Base-by-base conservation (phyloP, 2,888 invertebrate genomes). In the Dryobota labecula region DNA sequence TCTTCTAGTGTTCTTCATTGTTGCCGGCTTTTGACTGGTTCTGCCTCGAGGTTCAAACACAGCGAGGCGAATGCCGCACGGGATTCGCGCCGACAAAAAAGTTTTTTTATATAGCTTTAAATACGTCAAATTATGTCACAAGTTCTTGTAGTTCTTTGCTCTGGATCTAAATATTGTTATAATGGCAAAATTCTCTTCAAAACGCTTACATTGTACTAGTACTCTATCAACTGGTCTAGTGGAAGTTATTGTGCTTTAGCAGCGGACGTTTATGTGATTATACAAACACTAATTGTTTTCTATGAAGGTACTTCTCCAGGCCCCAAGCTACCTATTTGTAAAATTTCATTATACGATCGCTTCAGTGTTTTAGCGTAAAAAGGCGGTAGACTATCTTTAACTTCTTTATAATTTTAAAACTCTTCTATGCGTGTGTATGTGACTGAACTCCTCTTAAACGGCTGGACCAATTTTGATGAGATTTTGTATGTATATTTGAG, bases 181-280 rank as follows among this genome's bases (percentile, higher is more conserved):
- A 36, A 56, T 56, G 27, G n/a, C 24, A 49, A 49, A 68, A 38
- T 49, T 49, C 6, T 41, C 27, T 27, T 43, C 36, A 27, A 43
- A 51, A 18, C 20, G 27, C 18, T 30, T 6, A 66, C 13, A 27
- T 77, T 47, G 47, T 73, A n/a, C n/a, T n/a, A n/a, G n/a, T n/a
- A n/a, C n/a, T n/a, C n/a, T n/a, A 77, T 56, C 24, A 41, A 43
- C 27, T 30, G 33, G 33, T 56, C 27, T 30, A 38, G 30, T 30
- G 6, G 20, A 41, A 70, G 11, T 47, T 47, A 33, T 77, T 69
- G 33, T 41, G 27, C 1, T 66, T 56, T 27, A 43, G 41, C 27
- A 71, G 24, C 36, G 36, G 65, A 75, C 43, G 74, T 70, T n/a
- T 30, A 61, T 6, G n/a, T 61, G 3, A 61, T 30, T 60, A 15